Percentiles rank a stretch among this genome's conserved stretches.
phyloP scores from a whole-genome alignment of 2,797 vertebrate genomes.

The Gymnothorax reevesii region DNA sequence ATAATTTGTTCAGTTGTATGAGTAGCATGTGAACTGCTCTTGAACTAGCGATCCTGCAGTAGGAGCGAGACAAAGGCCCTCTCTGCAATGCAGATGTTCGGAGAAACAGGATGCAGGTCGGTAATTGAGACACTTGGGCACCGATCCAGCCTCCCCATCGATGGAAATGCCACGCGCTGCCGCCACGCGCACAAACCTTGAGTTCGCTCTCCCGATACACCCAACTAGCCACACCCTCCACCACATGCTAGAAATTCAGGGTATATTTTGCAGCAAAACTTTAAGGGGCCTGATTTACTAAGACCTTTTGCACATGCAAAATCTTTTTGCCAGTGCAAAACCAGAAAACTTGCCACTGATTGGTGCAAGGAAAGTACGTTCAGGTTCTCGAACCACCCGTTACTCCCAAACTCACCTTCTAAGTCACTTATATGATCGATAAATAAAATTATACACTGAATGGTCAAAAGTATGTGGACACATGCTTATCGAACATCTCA shows the following conservation, averaged over 20 bases:
- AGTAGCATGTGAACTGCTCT: background rate
- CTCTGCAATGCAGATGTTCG: slow-evolving; percentile 11
- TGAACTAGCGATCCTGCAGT: background rate
- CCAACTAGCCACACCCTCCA: background rate
- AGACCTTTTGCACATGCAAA: too few species aligned
- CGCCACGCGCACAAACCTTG: background rate
- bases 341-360: too few species aligned
- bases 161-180: background rate
- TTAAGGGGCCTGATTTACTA: too few species aligned
- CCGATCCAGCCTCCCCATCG: background rate
- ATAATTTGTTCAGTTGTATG: background rate
- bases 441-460: background rate
- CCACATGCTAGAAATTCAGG: background rate
- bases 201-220: background rate
- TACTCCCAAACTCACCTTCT: slow-evolving; percentile 4
- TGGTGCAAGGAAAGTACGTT: too few species aligned
- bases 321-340: too few species aligned
- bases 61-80: background rate
- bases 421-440: background rate
- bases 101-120: background rate
- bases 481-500: too few species aligned
- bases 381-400: background rate
- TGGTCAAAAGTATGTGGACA: too few species aligned
- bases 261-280: background rate
- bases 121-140: background rate